These are phyloP conservation scores for Paedocypris sp. DNA, from an alignment of 2,113 vertebrate species.

Conservation along the genomic window DNA sequence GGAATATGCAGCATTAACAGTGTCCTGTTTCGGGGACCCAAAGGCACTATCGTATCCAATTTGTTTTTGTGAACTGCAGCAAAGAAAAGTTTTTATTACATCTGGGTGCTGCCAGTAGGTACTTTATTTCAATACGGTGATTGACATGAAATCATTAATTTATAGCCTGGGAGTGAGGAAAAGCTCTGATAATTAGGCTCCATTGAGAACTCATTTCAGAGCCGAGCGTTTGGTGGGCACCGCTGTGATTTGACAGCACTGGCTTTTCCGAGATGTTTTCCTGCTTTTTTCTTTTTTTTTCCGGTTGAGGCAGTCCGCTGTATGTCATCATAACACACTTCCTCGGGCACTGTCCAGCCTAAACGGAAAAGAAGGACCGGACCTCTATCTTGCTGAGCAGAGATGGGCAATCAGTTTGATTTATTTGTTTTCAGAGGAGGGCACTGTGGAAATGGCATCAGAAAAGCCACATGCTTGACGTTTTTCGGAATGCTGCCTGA, in stretches of 20 bases:
- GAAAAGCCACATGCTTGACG: background rate
- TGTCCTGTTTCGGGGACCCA: background rate
- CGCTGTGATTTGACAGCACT: slow-evolving; percentile 12
- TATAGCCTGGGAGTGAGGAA: slow-evolving; percentile 23
- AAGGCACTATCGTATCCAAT: background rate
- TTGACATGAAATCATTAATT: slow-evolving; percentile 26
- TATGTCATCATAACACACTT: slow-evolving; percentile 27
- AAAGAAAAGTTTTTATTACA: background rate
- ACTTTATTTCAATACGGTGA: slow-evolving; percentile 1
- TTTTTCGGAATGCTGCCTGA: background rate
- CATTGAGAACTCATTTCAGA: slow-evolving; percentile 18
- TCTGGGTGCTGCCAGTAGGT: slow-evolving; percentile 10
- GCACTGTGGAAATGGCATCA: background rate
- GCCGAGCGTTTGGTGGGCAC: background rate
- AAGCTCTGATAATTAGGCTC: slow-evolving; percentile 24
- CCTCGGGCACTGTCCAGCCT: background rate
- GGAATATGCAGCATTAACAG: background rate
- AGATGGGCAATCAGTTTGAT: slow-evolving; percentile 23
- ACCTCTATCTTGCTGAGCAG: background rate
- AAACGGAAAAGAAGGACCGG: background rate
- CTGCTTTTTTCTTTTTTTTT: too few relatives aligned
- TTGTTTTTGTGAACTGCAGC: slow-evolving; percentile 4
- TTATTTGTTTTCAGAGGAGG: slow-evolving; percentile 21
- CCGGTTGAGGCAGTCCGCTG: too few relatives aligned
- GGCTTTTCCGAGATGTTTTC: slow-evolving; percentile 9